Evolutionary conservation across 1,140 invertebrate species (phyloP).

Genomic region (Trachelipus rathkii): DNA sequence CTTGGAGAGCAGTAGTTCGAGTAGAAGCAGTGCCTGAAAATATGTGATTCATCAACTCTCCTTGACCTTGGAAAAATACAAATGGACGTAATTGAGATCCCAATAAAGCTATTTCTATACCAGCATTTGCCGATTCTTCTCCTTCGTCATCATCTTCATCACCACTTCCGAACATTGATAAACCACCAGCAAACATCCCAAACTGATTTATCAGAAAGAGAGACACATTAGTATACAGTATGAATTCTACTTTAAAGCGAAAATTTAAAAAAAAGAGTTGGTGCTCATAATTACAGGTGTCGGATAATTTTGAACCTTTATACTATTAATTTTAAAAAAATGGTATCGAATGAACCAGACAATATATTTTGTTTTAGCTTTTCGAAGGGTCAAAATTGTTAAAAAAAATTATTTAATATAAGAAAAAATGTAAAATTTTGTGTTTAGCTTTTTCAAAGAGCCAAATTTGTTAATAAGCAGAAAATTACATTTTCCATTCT

Average conservation of each 20-base stretch:
- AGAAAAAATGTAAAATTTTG: too few relatives aligned
- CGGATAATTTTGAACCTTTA: too few relatives aligned
- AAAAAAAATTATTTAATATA: too few relatives aligned
- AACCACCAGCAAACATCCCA: conserved; percentile 73
- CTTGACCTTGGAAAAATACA: conserved; percentile 76
- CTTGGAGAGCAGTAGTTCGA: conserved; percentile 74
- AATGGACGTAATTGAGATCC: conserved; percentile 75
- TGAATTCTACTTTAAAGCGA: conserved; percentile 17
- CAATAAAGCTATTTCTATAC: conserved; percentile 74
- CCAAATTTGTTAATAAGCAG: too few relatives aligned
- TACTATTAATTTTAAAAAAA: too few relatives aligned
- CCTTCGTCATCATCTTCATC: conserved; percentile 50
- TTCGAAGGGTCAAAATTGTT: too few relatives aligned
- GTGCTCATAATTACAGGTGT: neutral
- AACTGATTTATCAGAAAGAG: conserved; percentile 55
- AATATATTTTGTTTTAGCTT: too few relatives aligned
- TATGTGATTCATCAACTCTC: conserved; percentile 82
- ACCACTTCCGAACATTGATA: conserved; percentile 60
- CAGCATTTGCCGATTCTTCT: conserved; percentile 61
- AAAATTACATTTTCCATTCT: too few relatives aligned
- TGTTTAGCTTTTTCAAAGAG: too few relatives aligned
- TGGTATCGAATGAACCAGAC: too few relatives aligned
- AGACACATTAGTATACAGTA: neutral
- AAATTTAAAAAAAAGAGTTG: neutral
- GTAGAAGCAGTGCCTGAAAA: conserved; percentile 80